Percentiles rank a stretch among this genome's conserved stretches.
These are phyloP conservation scores for Xestia ashworthii DNA, from an alignment of 2,888 invertebrate species.

Conservation along the genomic window DNA sequence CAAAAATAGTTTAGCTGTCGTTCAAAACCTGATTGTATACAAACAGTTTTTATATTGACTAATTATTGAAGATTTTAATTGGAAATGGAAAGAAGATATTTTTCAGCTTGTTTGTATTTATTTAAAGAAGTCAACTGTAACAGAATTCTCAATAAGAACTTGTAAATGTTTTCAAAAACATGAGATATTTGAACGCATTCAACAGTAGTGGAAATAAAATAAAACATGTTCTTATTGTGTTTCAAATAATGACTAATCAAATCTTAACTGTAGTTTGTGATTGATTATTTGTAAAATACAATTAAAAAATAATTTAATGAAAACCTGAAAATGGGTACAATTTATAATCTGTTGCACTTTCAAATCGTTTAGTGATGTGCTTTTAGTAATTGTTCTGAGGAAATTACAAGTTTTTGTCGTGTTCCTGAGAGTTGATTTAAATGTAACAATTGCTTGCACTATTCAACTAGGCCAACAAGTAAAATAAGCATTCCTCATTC, in stretches of 20 bases:
- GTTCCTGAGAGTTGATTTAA: neutral
- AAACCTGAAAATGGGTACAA: neutral
- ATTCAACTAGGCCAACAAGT: neutral
- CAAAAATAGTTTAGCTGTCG: conserved; percentile 73
- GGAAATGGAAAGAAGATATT: neutral
- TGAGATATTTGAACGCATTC: conserved; percentile 14
- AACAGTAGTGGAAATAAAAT: too few species aligned
- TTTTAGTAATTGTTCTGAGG: too few species aligned
- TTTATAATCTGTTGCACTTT: conserved; percentile 23
- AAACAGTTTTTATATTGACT: neutral
- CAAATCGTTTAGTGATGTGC: neutral
- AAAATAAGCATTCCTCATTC: neutral
- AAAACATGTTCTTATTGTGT: neutral
- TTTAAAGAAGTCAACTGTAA: neutral
- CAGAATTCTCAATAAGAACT: neutral
- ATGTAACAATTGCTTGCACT: neutral
- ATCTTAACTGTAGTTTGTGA: neutral
- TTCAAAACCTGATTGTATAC: conserved; percentile 32
- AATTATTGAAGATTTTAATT: neutral
- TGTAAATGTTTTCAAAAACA: accelerated
- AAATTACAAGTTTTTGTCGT: neutral
- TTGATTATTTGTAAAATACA: neutral
- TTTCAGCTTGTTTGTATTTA: neutral
- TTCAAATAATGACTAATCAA: neutral
- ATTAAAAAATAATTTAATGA: neutral